phyloP scores from a whole-genome alignment of 2,113 vertebrate genomes.

The Labeo rohita region DNA sequence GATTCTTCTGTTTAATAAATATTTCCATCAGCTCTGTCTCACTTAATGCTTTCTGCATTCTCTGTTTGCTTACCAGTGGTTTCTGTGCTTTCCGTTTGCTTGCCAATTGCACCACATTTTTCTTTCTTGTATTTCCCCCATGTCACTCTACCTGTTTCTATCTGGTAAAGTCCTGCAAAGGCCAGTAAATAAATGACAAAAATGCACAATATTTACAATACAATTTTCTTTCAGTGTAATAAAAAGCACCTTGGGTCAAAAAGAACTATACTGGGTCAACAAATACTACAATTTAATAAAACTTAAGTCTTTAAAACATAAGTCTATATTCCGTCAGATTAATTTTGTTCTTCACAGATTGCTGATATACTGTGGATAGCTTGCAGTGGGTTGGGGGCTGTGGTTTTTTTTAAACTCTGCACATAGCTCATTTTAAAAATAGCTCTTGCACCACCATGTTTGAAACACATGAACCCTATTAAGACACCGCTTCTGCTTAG shows the following conservation, averaged over 20 bases:
- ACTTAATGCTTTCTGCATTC: conserved; percentile 54
- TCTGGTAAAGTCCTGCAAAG: background rate
- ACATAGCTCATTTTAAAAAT: conserved; percentile 30
- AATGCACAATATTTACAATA: background rate
- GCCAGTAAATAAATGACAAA: background rate
- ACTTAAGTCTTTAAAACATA: background rate
- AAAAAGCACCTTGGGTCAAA: background rate
- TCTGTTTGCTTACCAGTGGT: conserved; percentile 28
- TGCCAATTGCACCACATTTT: background rate
- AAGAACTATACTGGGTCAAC: background rate
- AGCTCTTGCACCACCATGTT: conserved; percentile 30
- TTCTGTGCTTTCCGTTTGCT: conserved; percentile 26
- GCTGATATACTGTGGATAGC: background rate
- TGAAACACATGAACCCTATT: conserved; percentile 46
- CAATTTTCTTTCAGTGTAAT: background rate
- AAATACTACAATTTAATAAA: background rate
- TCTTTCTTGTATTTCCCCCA: background rate
- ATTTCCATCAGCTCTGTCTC: conserved; percentile 73
- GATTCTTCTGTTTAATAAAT: conserved; percentile 86
- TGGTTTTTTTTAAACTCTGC: conserved; percentile 18
- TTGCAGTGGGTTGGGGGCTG: background rate
- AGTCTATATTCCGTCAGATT: background rate
- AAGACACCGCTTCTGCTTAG: conserved; percentile 46
- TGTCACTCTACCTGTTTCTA: background rate
- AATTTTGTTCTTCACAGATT: background rate